A percentile compares a stretch with the other conserved stretches of the same genome.
Evolutionary conservation across 1,140 invertebrate species (phyloP).

Genomic region (Scylla paramamosain): DNA sequence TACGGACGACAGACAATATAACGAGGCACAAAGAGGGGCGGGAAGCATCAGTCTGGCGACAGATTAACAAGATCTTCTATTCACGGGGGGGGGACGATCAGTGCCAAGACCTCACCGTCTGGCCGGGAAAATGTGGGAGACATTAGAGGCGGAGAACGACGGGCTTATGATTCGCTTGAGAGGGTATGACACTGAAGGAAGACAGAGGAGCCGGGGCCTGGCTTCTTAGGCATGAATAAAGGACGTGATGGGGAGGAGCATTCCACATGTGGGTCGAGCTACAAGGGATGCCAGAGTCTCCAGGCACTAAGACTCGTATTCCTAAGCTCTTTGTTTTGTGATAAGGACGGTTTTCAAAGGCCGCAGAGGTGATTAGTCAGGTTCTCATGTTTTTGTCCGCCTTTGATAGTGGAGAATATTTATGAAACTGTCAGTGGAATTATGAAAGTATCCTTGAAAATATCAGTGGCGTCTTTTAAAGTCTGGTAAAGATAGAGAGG

Average conservation of each 20-base stretch:
- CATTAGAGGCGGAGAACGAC: background rate
- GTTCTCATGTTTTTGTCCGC: no score
- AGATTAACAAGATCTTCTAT: background rate
- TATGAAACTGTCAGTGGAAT: no score
- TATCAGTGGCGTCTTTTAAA: no score
- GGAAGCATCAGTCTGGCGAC: background rate
- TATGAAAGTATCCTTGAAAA: no score
- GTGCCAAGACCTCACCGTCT: slow-evolving; percentile 2
- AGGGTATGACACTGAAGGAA: background rate
- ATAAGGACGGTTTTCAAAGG: no score
- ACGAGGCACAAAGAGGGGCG: background rate
- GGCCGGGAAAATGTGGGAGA: background rate
- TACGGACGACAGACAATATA: no score
- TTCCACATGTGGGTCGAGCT: background rate
- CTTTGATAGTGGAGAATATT: no score
- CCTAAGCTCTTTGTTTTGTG: no score
- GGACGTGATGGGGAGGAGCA: background rate
- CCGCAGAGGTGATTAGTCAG: no score
- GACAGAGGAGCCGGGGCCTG: background rate
- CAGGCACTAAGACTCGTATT: no score
- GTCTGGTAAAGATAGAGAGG: no score
- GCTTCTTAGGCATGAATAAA: slow-evolving; percentile 14
- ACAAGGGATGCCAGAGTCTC: no score
- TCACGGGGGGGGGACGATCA: background rate
- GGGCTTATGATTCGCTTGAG: slow-evolving; percentile 1